Base-by-base conservation (phyloP, 2,113 vertebrate species). In the Calonectris borealis region DNA sequence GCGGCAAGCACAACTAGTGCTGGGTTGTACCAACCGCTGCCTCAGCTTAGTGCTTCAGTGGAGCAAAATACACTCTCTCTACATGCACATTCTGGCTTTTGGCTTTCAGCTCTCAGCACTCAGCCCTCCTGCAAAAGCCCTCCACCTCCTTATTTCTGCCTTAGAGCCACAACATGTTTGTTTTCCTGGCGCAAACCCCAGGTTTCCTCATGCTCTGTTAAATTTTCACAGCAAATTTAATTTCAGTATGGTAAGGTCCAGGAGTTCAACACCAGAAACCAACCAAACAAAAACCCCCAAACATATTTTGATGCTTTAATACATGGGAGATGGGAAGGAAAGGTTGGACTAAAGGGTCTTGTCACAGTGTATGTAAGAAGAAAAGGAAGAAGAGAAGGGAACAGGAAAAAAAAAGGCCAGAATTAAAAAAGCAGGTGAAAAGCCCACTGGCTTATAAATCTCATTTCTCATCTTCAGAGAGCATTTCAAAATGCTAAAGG, bases 101-200 rank as follows among this genome's bases (percentile, higher is more conserved):
- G 17, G 5, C 11, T 73, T 92, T 62, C 29, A 78, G 22, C 29
- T 58, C 21, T 70, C 36, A 83, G n/a, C 4, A 4, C 7, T 27
- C 31, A 25, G 15, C 13, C 9, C 7, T 76, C 38, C 32, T 42
- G 16, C 20, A 91, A 77, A 70, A 64, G 18, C 9, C 49, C 5
- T 65, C 32, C 27, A 34, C 15, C 4, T 86, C 52, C 44, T 83
- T 66, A 18, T n/a, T 58, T 52, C 17, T 65, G 16, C 24, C 29
- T 61, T 79, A 69, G 22, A 70, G 16, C 9, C 42, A 38, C 20
- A 40, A 19, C 0, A 1, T 38, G n/a, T 26, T 69, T 58, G 5
- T 86, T 62, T 83, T 15, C 12, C 52, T 19, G 29, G 10, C 0
- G 0, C 6, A 77, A 83, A 68, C 6, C 12, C 8, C 0, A 2